Base-by-base conservation (phyloP, 2,888 invertebrate genomes). In the Drosophila planitibia region DNA sequence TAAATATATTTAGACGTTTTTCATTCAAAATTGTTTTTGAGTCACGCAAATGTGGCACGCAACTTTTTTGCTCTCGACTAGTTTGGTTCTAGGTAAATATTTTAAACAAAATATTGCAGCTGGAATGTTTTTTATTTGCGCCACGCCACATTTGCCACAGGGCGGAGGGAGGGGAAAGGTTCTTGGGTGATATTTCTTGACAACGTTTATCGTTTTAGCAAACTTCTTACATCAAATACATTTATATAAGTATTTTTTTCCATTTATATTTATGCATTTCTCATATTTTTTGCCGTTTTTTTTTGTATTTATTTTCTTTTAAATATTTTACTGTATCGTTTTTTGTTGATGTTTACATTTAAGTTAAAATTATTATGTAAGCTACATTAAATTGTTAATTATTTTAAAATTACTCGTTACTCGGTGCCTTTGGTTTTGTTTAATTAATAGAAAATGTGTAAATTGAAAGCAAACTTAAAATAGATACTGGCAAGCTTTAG, bases 1-100 rank as follows among this genome's bases (percentile, higher is more conserved):
- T 88, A 88, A 88, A 88, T 88, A 88, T 88, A 88, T 88, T 88
- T 88, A 90, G 85, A 90, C 83, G 85, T 84, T 85, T 85, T 85
- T 79, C 83, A 79, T 84, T 85, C 77, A 85, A 88, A 88, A 85
- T 88, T 83, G 85, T 58, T 58, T 41, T 55, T 55, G 55, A 74
- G 67, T 70, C 71, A 69, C 65, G 66, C 78, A 71, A 71, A 64
- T 78, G 79, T 61, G 65, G 62, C 51, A 64, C 61, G 58, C 75
- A 75, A 59, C 41, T 33, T 49, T 2, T 30, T 52, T 28, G 37
- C 32, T 49, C 41, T 22, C 41, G 57, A 39, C 39, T 57, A 41
- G 49, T 61, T 62, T 35, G 35, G 33, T 37, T 57, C 16, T 57
- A 53, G 72, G 69, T 74, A 80, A 76, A 80, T 69, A 82, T 82